These are phyloP conservation scores for Catocala nupta DNA, from an alignment of 2,888 invertebrate genomes.

Conservation along the genomic window DNA sequence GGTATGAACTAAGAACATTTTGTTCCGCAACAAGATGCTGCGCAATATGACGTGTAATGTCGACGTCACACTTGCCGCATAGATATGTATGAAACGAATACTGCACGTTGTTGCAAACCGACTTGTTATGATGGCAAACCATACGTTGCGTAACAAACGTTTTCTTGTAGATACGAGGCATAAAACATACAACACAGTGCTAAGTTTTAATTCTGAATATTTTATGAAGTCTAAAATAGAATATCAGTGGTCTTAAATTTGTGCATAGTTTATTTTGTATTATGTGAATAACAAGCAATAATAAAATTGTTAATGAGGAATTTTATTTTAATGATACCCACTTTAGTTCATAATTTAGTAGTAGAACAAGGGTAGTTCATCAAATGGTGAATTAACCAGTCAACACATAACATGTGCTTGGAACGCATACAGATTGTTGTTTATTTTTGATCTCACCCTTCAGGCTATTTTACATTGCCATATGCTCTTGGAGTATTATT, in stretches of 20 bases:
- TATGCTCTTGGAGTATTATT: no score
- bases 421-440: no score
- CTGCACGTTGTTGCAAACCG: neutral
- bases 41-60: neutral
- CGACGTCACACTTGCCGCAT: neutral
- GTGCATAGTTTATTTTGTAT: constrained; percentile 91
- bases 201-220: constrained; percentile 73
- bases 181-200: constrained; percentile 37
- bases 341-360: neutral
- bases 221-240: constrained; percentile 77
- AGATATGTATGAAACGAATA: neutral
- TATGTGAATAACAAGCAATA: constrained; percentile 90
- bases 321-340: constrained; percentile 56
- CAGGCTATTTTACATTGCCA: no score
- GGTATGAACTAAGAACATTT: constrained; percentile 44
- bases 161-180: constrained; percentile 18
- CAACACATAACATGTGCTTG: no score
- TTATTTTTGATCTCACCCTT: no score
- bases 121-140: neutral
- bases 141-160: constrained; percentile 14
- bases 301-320: constrained; percentile 88
- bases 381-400: no score
- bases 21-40: neutral
- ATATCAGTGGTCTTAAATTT: constrained; percentile 85
- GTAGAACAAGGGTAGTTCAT: no score